Evolutionary conservation across 2,113 vertebrate species (phyloP).

Genomic region (Hippocampus comes): DNA sequence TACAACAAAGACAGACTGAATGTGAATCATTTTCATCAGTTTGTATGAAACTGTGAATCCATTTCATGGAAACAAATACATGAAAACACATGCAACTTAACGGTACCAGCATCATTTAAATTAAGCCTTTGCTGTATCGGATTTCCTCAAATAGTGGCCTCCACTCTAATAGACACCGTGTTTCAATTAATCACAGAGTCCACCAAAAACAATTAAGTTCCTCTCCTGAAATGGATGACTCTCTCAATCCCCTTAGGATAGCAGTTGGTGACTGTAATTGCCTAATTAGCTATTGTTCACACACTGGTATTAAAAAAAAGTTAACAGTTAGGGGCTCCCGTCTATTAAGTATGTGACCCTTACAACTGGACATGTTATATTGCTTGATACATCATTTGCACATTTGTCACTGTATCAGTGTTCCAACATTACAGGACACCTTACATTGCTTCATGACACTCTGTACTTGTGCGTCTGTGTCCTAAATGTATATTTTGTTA

Average conservation of each 20-base stretch:
- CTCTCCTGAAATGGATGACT: not conserved
- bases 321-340: too few species aligned
- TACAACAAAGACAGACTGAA: not conserved
- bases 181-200: not conserved
- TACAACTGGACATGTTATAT: too few species aligned
- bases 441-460: too few species aligned
- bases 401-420: too few species aligned
- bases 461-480: too few species aligned
- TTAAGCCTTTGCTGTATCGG: not conserved
- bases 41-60: not conserved
- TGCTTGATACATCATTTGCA: too few species aligned
- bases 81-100: not conserved
- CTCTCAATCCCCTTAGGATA: not conserved
- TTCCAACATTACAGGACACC: too few species aligned
- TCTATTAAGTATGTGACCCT: too few species aligned
- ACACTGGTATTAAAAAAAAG: too few species aligned
- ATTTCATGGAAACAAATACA: not conserved
- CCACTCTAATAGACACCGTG: not conserved
- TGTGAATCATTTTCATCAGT: not conserved
- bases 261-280: not conserved
- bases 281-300: not conserved
- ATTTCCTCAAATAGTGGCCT: not conserved
- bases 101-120: not conserved
- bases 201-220: not conserved
- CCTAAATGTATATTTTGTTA: too few species aligned